phyloP scores from a whole-genome alignment of 2,797 vertebrate genomes.

The Ctenopoma kingsleyae region DNA sequence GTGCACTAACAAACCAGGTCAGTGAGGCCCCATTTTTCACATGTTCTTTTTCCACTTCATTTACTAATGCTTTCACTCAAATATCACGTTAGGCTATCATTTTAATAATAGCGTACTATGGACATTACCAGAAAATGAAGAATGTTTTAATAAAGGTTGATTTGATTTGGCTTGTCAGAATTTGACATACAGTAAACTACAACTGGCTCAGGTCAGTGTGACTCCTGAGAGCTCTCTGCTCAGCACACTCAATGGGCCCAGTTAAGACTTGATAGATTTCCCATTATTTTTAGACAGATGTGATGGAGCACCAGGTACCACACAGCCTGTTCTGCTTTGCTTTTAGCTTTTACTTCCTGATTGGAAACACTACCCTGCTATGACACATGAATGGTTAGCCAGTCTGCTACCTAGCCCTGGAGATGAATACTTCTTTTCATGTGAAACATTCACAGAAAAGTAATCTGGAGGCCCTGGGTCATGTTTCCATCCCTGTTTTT shows the following conservation, averaged over 20 bases:
- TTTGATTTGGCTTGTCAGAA: constrained; percentile 31
- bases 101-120: constrained; percentile 6
- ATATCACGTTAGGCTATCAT: constrained; percentile 16
- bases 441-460: constrained; percentile 70
- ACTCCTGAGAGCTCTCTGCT: constrained; percentile 47
- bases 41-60: background rate
- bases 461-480: constrained; percentile 48
- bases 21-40: constrained; percentile 16
- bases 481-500: constrained; percentile 53
- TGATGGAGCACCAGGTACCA: constrained; percentile 69
- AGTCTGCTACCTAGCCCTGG: constrained; percentile 39
- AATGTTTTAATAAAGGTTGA: constrained; percentile 30
- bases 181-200: constrained; percentile 40
- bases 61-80: constrained; percentile 18
- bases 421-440: constrained; percentile 56
- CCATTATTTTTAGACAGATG: constrained; percentile 69
- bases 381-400: constrained; percentile 38
- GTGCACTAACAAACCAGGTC: constrained; percentile 54
- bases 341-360: constrained; percentile 48
- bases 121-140: constrained; percentile 10
- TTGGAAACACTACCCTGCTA: constrained; percentile 37
- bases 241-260: constrained; percentile 42
- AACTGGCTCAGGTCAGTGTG: constrained; percentile 53
- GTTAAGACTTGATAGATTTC: constrained; percentile 77
- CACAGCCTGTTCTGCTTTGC: constrained; percentile 44